Base-by-base conservation (phyloP, 2,113 vertebrate genomes). In the Gasterosteus aculeatus region DNA sequence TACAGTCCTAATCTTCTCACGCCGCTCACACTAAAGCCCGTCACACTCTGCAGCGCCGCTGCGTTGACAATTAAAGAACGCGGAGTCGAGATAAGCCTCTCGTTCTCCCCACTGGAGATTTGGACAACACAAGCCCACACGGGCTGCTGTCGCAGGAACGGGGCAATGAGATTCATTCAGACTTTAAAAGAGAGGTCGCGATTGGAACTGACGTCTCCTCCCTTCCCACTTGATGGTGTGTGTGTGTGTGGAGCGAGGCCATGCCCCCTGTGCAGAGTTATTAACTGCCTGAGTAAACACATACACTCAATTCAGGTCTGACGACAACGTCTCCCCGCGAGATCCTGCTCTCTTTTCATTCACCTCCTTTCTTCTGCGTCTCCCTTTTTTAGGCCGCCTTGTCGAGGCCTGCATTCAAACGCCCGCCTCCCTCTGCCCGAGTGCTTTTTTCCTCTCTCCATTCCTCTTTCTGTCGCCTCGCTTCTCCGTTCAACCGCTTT, bases 201-300 rank as follows among this genome's bases (percentile, higher is more conserved):
- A 87, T 90, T 90, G 86, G 84, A 91, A 82, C 65, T 89, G 89
- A 86, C 89, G 69, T 89, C 76, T 84, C 86, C 74, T 89, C 88
- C 84, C 83, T 73, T 85, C 88, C 85, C 85, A 88, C 87, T 86
- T 88, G 87, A 87, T 87, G 7, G 70, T 87, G 85, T 90, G 91
- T 81, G 80, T 81, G 87, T 82, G 84, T 87, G 78, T 85, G 86
- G 84, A 87, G 72, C 47, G 29, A 88, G 87, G 84, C 89, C 84
- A 64, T 89, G 89, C 78, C 89, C 92, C 83, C 89, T 91, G 90
- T 92, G 82, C 89, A 85, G 86, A 88, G 89, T 91, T 90, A 92
- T 92, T 91, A 90, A 82, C 89, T 92, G 89, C 87, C 90, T 92
- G 91, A 91, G 85, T 91, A 92, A 92, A 92, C 92, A 85, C 89